A percentile compares a stretch with the other conserved stretches of the same genome.
These are phyloP conservation scores for Lydus trimaculatus DNA, from an alignment of 2,888 invertebrate genomes.

Conservation along the genomic window DNA sequence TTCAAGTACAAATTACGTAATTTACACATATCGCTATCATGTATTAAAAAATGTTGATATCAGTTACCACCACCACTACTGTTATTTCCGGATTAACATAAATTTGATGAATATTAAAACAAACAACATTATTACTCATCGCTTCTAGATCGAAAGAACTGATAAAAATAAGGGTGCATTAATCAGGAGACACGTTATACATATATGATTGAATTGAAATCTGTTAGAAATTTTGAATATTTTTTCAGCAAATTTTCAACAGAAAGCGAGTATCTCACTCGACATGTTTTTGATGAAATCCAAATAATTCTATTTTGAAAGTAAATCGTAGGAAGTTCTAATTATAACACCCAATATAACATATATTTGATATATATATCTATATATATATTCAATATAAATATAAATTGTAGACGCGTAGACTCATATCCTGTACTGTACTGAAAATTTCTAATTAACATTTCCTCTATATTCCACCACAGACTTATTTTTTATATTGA, in stretches of 20 bases:
- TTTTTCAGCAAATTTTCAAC: no score
- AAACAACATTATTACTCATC: no score
- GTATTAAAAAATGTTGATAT: neutral
- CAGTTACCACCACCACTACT: no score
- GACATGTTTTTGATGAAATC: neutral
- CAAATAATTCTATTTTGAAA: neutral
- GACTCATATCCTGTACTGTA: neutral
- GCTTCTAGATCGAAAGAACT: no score
- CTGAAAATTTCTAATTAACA: neutral
- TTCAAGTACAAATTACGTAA: slow-evolving; percentile 1
- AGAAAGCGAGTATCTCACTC: no score
- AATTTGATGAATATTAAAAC: neutral
- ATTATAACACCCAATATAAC: slow-evolving; percentile 6
- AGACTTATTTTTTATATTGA: neutral
- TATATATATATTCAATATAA: no score
- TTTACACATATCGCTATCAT: neutral
- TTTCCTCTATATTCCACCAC: neutral
- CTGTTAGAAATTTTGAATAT: neutral
- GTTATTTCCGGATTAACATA: neutral
- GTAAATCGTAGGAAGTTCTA: neutral
- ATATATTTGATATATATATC: neutral
- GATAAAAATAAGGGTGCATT: no score
- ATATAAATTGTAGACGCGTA: neutral
- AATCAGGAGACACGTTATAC: no score
- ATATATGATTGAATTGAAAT: no score